These are phyloP conservation scores for Scaptomyza cyrtandrae DNA, from an alignment of 2,888 invertebrate genomes.

Conservation along the genomic window DNA sequence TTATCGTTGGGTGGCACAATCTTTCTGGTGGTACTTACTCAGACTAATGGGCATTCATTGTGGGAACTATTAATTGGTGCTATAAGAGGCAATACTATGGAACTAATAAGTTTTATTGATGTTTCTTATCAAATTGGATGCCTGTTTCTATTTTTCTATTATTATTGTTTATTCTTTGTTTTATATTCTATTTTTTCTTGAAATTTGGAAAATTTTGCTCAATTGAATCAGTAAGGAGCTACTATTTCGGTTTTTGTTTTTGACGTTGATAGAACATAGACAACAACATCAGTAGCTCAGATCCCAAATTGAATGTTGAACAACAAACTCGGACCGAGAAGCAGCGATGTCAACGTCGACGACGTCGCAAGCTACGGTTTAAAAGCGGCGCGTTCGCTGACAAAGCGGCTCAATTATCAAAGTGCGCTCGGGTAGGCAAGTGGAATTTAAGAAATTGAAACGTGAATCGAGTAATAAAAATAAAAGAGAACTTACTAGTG, in stretches of 20 bases:
- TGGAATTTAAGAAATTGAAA: slow-evolving; percentile 25
- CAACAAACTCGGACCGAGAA: slow-evolving; percentile 47
- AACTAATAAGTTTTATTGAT: slow-evolving; percentile 8
- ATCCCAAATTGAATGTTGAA: slow-evolving; percentile 68
- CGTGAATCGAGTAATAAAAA: slow-evolving; percentile 31
- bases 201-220: slow-evolving; percentile 45
- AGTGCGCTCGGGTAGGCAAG: slow-evolving; percentile 54
- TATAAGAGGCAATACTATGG: slow-evolving; percentile 9
- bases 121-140: slow-evolving; percentile 16
- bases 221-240: slow-evolving; percentile 63
- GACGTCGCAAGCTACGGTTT: slow-evolving; percentile 36
- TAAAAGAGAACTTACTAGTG: slow-evolving; percentile 20
- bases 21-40: neutral
- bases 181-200: slow-evolving; percentile 13
- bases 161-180: neutral
- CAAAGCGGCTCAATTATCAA: slow-evolving; percentile 57
- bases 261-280: slow-evolving; percentile 21
- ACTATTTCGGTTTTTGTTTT: slow-evolving; percentile 63
- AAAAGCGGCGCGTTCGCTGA: slow-evolving; percentile 41
- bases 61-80: slow-evolving; percentile 19
- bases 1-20: slow-evolving; percentile 17
- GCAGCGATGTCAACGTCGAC: slow-evolving; percentile 11
- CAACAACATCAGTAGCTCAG: slow-evolving; percentile 12
- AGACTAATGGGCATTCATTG: neutral
- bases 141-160: slow-evolving; percentile 2